Conservation (phyloP, 2,888 invertebrate genomes). For the Pandemis cinnamomeana region DNA sequence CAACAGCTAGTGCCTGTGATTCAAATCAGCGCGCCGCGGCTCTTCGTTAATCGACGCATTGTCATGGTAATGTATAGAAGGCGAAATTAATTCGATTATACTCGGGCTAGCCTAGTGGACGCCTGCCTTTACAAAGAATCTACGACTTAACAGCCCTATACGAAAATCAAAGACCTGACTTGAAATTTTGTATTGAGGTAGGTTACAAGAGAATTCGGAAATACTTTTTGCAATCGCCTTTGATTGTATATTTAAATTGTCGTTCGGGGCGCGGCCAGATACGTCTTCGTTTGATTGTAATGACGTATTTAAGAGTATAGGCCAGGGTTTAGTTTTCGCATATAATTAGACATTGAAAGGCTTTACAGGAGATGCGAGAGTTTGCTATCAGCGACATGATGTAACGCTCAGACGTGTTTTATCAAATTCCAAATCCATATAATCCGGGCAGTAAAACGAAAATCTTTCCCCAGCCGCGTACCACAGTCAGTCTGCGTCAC, state of each 20-base stretch:
- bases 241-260: neutral
- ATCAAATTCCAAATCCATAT: conserved; percentile 74
- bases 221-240: neutral
- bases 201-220: too few relatives aligned
- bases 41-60: too few relatives aligned
- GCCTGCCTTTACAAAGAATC: too few relatives aligned
- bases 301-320: conserved; percentile 14
- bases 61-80: too few relatives aligned
- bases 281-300: neutral
- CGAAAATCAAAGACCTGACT: too few relatives aligned
- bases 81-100: too few relatives aligned
- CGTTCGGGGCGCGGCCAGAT: neutral
- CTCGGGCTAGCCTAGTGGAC: too few relatives aligned
- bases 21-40: too few relatives aligned
- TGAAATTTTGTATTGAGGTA: too few relatives aligned
- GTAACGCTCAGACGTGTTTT: conserved; percentile 67
- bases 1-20: too few relatives aligned
- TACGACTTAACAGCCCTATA: too few relatives aligned
- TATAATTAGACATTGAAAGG: conserved; percentile 31
- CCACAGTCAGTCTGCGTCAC: conserved; percentile 70
- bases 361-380: conserved; percentile 31
- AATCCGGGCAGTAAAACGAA: conserved; percentile 79
- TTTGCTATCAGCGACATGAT: conserved; percentile 61
- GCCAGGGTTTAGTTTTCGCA: conserved; percentile 26
- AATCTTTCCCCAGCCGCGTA: conserved; percentile 72